Percentiles rank a stretch among this genome's conserved stretches.
Conservation (phyloP, 2,888 invertebrate genomes). For the Acleris literana region DNA sequence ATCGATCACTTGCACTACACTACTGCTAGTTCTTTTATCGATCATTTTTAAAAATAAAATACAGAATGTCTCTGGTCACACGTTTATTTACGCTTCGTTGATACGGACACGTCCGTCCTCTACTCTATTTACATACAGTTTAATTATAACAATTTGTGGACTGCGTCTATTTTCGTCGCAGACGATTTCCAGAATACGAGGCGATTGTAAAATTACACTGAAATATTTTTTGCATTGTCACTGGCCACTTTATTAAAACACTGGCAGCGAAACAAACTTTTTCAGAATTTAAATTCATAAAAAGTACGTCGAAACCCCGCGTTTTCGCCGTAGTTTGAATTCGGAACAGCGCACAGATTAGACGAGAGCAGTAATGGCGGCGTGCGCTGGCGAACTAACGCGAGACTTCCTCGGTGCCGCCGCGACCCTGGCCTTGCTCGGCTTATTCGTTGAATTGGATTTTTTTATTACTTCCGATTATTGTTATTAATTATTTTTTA, state of each 20-base stretch:
- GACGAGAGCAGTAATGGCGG: conserved; percentile 21
- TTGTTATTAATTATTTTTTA: conserved; percentile 31
- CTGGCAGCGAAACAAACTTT: neutral
- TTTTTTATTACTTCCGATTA: conserved; percentile 36
- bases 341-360: conserved; percentile 27
- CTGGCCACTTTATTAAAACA: conserved; percentile 6
- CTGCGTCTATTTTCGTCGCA: conserved; percentile 29
- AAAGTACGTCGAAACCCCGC: conserved; percentile 7
- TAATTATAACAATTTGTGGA: conserved; percentile 38
- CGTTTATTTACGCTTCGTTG: conserved; percentile 27
- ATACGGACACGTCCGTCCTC: conserved; percentile 30
- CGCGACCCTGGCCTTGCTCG: conserved; percentile 34
- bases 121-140: conserved; percentile 37
- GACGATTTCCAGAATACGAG: conserved; percentile 31
- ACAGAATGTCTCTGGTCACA: neutral
- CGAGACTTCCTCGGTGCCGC: conserved; percentile 23
- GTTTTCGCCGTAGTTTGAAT: conserved; percentile 19
- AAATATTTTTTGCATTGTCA: conserved; percentile 7
- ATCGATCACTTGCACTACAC: conserved; percentile 21
- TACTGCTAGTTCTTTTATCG: conserved; percentile 18
- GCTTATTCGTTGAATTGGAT: conserved; percentile 34
- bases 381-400: conserved; percentile 28
- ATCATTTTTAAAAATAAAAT: neutral
- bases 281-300: conserved; percentile 7
- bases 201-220: conserved; percentile 25